Evolutionary conservation across 2,888 invertebrate genomes (phyloP), one percentile per base, ranked within the genome.

Genomic region (Sminthurides aquaticus): DNA sequence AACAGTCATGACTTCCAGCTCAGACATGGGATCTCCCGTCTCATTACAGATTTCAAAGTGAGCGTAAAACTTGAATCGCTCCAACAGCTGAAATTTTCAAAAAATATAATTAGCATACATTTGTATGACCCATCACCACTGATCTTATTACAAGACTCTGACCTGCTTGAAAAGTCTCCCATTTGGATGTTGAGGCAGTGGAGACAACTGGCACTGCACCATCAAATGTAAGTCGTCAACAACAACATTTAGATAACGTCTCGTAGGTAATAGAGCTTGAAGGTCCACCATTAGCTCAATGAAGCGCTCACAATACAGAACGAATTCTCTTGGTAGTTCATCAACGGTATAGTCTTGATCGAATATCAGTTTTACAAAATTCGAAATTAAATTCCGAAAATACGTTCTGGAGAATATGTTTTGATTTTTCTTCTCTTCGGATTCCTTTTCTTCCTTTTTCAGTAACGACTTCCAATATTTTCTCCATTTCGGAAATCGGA

Each of bases 11-110:
- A 98, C 94, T 76, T 97, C 93, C 69, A 90, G 87, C 76, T 97
- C 93, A 0, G 90, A 91, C 73, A 98, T 82, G 0, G 96, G 91
- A 78, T 96, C 95, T 0, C 98, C 98, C 0, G 91, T 90, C 76
- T 91, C 90, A 77, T 99, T 98, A 78, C 92, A 94, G 69, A 99
- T 99, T 81, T 99, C 99, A 79, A 99, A 99, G 67, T 91, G 85
- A 0, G 92, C 87, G 79, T 99, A 99, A 78, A 98, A 97, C 77
- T 93, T 93, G 61, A 99, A 80, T 88, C 95, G 94, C 72, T 94
- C 91, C 75, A 98, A 80, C 3, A 99, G 82, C 91, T 97, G 83
- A 15, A 84, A 84, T 69, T 52, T 20, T 15, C 5, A 52, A 52
- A 52, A 8, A 43, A 43, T 11, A 43, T 43, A 43, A 18, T 43